A percentile compares a stretch with the other conserved stretches of the same genome.
phyloP scores from a whole-genome alignment of 2,113 vertebrate genomes.

The Australoheros scitulus region DNA sequence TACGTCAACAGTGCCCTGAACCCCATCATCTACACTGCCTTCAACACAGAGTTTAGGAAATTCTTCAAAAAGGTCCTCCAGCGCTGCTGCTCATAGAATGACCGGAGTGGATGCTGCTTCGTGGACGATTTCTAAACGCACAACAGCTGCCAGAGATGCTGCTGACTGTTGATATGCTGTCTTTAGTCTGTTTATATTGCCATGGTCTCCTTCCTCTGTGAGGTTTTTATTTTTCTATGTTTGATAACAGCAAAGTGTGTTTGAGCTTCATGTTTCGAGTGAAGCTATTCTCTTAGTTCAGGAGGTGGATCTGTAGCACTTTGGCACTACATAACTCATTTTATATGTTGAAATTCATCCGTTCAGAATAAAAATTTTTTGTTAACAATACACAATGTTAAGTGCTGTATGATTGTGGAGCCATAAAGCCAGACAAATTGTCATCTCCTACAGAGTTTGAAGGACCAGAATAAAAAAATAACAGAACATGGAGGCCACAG shows the following conservation, averaged over 20 bases:
- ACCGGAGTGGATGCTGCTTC: neutral
- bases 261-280: conserved; percentile 11
- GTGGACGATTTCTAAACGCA: neutral
- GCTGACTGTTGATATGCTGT: neutral
- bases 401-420: neutral
- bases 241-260: conserved; percentile 37
- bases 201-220: conserved; percentile 23
- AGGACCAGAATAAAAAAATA: no score
- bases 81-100: conserved; percentile 65
- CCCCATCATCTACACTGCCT: conserved; percentile 92
- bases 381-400: neutral
- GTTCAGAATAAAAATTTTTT: conserved; percentile 62
- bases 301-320: neutral
- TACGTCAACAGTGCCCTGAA: conserved; percentile 97
- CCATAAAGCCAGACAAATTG: neutral
- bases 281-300: conserved; percentile 12
- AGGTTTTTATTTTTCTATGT: conserved; percentile 40
- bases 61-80: conserved; percentile 88
- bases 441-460: neutral
- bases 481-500: no score
- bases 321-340: conserved; percentile 22
- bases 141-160: conserved; percentile 1
- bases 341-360: conserved; percentile 42
- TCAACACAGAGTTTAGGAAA: conserved; percentile 92
- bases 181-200: neutral